Conservation (phyloP, 1,140 invertebrate species). For the Dinoponera quadriceps region DNA sequence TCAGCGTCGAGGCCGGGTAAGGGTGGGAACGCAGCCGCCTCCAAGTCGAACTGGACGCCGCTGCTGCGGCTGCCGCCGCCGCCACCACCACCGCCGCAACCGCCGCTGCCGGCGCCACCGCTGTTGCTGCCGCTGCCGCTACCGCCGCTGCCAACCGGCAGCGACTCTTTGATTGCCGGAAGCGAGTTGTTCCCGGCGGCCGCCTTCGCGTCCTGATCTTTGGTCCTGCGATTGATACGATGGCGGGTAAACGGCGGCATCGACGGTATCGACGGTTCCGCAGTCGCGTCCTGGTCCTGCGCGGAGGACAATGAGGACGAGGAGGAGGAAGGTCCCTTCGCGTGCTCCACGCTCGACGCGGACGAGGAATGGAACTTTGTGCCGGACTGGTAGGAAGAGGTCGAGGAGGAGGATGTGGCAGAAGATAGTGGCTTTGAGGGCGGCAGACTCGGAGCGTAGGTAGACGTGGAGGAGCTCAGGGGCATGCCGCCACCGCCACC, state of each 20-base stretch:
- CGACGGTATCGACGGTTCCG: conserved; percentile 67
- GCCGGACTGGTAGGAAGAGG: conserved; percentile 82
- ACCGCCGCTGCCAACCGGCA: conserved; percentile 72
- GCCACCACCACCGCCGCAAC: conserved; percentile 77
- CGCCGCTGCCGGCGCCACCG: conserved; percentile 62
- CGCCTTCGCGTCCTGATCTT: conserved; percentile 82
- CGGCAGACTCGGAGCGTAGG: conserved; percentile 79
- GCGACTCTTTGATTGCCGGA: conserved; percentile 80
- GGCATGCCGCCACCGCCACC: conserved; percentile 74
- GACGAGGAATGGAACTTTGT: conserved; percentile 85
- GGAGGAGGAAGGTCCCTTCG: conserved; percentile 76
- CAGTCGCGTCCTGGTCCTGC: conserved; percentile 77
- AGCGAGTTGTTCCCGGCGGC: conserved; percentile 78
- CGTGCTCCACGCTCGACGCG: conserved; percentile 72
- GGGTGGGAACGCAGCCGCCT: conserved; percentile 93
- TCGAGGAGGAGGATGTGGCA: conserved; percentile 57
- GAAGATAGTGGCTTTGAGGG: conserved; percentile 74
- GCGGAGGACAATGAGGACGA: conserved; percentile 76
- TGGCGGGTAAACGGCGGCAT: conserved; percentile 81
- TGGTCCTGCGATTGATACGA: conserved; percentile 84
- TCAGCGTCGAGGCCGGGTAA: conserved; percentile 88
- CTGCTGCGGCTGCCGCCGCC: conserved; percentile 74
- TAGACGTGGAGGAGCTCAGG: conserved; percentile 73
- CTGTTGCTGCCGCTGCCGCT: conserved; percentile 70
- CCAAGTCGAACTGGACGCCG: conserved; percentile 91